phyloP scores from a whole-genome alignment of 2,888 invertebrate species.

The Xestoiulus laeticollis region DNA sequence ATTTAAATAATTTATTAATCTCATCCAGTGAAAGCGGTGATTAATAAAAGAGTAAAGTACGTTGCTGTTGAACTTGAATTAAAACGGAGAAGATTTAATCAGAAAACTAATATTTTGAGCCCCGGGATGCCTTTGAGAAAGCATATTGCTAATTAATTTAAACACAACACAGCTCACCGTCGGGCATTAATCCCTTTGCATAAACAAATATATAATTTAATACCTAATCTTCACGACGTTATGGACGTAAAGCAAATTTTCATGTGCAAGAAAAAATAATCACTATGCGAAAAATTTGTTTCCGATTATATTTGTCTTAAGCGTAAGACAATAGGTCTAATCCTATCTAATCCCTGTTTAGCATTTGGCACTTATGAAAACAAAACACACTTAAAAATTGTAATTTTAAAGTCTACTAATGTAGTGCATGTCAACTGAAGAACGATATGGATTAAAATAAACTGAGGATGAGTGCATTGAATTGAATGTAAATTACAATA shows the following conservation, averaged over 20 bases:
- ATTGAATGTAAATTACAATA: too few relatives aligned
- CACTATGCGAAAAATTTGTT: too few relatives aligned
- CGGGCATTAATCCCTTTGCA: background rate
- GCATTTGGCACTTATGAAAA: too few relatives aligned
- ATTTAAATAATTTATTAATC: slow-evolving; percentile 31
- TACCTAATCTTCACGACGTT: background rate
- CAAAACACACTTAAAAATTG: too few relatives aligned
- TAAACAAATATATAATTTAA: background rate
- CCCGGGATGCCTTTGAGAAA: background rate
- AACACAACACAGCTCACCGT: background rate
- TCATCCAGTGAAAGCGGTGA: slow-evolving; percentile 14
- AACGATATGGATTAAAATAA: too few relatives aligned
- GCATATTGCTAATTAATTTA: slow-evolving; percentile 31
- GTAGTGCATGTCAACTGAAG: too few relatives aligned
- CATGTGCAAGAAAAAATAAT: too few relatives aligned
- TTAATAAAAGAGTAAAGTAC: slow-evolving; percentile 6
- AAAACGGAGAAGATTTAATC: background rate
- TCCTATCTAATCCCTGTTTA: too few relatives aligned
- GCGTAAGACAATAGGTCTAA: too few relatives aligned
- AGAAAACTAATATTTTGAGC: slow-evolving; percentile 39
- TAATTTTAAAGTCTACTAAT: too few relatives aligned
- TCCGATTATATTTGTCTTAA: too few relatives aligned
- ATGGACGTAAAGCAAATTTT: background rate
- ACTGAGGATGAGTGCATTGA: too few relatives aligned
- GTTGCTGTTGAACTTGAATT: background rate